phyloP scores from a whole-genome alignment of 1,140 invertebrate genomes.

The Aphidius gifuensis region DNA sequence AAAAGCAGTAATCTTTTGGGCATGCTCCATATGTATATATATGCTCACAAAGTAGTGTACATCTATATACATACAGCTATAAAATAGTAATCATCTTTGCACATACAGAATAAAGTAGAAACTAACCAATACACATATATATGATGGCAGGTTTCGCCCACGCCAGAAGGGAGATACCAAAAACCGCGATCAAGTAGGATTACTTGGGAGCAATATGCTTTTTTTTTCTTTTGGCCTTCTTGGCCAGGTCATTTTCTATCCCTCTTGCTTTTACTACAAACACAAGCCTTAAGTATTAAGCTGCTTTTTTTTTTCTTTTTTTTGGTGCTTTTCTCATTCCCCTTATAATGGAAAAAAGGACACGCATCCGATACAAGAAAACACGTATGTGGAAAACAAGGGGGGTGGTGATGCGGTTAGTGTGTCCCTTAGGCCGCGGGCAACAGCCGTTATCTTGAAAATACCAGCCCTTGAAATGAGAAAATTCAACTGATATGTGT shows the following conservation, averaged over 20 bases:
- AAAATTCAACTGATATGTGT: constrained; percentile 25
- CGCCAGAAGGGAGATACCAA: constrained; percentile 35
- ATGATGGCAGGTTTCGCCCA: constrained; percentile 8
- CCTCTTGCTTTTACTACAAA: constrained; percentile 13
- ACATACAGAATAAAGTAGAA: background rate
- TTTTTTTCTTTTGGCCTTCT: constrained; percentile 26
- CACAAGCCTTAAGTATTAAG: no score
- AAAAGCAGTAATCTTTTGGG: constrained; percentile 44
- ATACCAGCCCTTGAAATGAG: constrained; percentile 20
- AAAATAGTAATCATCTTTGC: constrained; percentile 1
- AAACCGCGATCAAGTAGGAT: constrained; percentile 55
- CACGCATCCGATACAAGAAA: constrained; percentile 12
- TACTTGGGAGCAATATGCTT: constrained; percentile 51
- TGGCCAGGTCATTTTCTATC: constrained; percentile 21
- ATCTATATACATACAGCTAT: constrained; percentile 16
- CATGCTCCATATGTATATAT: constrained; percentile 31
- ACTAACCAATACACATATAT: constrained; percentile 9
- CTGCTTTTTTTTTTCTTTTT: constrained; percentile 23
- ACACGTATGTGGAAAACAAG: constrained; percentile 19
- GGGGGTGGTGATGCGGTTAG: constrained; percentile 9
- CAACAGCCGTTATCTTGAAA: constrained; percentile 41
- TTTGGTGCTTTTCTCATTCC: background rate
- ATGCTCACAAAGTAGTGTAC: background rate
- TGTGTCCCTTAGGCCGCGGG: constrained; percentile 31
- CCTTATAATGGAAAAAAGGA: constrained; percentile 9